A percentile compares a stretch with the other conserved stretches of the same genome.
Evolutionary conservation across 2,113 vertebrate genomes (phyloP).

Genomic region (Australoheros scitulus): DNA sequence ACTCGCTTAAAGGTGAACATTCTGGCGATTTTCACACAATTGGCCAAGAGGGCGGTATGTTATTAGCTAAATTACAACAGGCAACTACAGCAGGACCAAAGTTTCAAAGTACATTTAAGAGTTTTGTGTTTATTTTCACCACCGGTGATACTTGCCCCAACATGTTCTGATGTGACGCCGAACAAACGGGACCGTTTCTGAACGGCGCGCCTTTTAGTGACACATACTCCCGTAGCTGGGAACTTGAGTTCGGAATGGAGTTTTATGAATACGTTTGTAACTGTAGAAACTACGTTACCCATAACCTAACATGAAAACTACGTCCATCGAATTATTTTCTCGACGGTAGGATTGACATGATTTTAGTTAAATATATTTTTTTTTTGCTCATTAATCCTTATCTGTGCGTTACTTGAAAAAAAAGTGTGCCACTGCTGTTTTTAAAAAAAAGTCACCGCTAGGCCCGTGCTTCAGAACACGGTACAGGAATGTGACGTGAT

Average conservation of each 20-base stretch:
- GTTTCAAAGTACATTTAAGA: not conserved
- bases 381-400: not conserved
- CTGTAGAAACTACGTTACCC: slow-evolving; percentile 56
- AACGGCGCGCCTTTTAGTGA: slow-evolving; percentile 25
- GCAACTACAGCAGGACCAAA: not conserved
- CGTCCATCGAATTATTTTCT: not conserved
- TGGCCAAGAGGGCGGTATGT: not conserved
- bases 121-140: not conserved
- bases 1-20: slow-evolving; percentile 64
- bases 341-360: not conserved
- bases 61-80: not conserved
- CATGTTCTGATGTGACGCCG: slow-evolving; percentile 14
- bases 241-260: slow-evolving; percentile 38
- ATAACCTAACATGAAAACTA: slow-evolving; percentile 28
- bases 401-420: fast-evolving
- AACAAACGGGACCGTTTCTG: slow-evolving; percentile 26
- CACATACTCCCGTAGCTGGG: slow-evolving; percentile 32
- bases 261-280: fast-evolving
- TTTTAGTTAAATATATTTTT: not conserved
- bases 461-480: not conserved
- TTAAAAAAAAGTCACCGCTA: not conserved
- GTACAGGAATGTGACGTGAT: not conserved
- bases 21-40: slow-evolving; percentile 11
- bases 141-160: slow-evolving; percentile 35
- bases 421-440: not conserved